These are phyloP conservation scores for Dipodomys ordii DNA, from an alignment of 2,113 vertebrate genomes.

Conservation along the genomic window DNA sequence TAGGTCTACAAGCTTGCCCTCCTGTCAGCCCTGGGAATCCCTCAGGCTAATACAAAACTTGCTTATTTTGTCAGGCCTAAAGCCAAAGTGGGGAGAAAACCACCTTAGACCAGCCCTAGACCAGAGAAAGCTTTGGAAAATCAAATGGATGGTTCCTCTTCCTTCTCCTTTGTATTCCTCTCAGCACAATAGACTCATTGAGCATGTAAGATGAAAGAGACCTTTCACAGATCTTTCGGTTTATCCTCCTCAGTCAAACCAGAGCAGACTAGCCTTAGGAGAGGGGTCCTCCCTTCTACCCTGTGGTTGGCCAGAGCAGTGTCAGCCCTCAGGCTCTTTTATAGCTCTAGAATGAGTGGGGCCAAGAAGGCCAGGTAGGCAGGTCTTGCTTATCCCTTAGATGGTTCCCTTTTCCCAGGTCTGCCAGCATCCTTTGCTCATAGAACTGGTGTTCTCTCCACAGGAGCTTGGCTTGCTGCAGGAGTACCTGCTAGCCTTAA, in stretches of 20 bases:
- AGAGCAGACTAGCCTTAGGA: not conserved
- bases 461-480: slow-evolving; percentile 95
- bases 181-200: slow-evolving; percentile 58
- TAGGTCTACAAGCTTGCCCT: not conserved
- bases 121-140: slow-evolving; percentile 55
- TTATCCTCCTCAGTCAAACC: not conserved
- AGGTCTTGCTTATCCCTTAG: not conserved
- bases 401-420: not conserved
- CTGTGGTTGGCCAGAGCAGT: too few relatives aligned
- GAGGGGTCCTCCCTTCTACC: not conserved
- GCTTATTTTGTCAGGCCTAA: slow-evolving; percentile 59
- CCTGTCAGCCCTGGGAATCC: not conserved
- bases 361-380: fast-evolving
- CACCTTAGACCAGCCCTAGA: slow-evolving; percentile 17
- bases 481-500: slow-evolving; percentile 96
- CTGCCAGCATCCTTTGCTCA: not conserved
- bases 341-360: not conserved
- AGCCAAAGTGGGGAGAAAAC: slow-evolving; percentile 12
- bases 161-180: not conserved
- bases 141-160: slow-evolving; percentile 32
- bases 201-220: slow-evolving; percentile 41
- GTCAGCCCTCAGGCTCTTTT: not conserved
- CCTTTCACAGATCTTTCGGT: slow-evolving; percentile 41
- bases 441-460: slow-evolving; percentile 50
- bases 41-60: not conserved